Evolutionary conservation across 2,888 invertebrate species (phyloP).

Genomic region (Leptogaster cylindrica): DNA sequence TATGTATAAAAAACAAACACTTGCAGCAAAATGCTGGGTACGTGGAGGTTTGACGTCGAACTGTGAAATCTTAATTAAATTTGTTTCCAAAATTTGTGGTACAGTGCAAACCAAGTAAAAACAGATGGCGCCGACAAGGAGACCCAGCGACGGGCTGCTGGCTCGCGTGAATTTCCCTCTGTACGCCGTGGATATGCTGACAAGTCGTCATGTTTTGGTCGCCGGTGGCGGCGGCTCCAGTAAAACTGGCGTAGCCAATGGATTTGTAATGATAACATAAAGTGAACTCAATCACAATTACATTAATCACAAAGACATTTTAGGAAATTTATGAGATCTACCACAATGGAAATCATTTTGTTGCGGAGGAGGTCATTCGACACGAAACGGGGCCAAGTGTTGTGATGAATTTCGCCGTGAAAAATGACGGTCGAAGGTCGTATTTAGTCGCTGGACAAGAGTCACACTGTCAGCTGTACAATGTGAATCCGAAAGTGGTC

Average conservation of each 20-base stretch:
- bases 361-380: constrained; percentile 86
- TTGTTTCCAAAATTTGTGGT: background rate
- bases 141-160: constrained; percentile 73
- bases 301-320: constrained; percentile 54
- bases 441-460: constrained; percentile 90
- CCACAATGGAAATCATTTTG: constrained; percentile 81
- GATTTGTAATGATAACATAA: constrained; percentile 77
- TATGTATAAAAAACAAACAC: constrained; percentile 17
- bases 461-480: constrained; percentile 86
- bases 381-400: constrained; percentile 89
- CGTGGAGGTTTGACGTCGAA: constrained; percentile 46
- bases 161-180: constrained; percentile 93
- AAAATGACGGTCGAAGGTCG: constrained; percentile 74
- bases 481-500: constrained; percentile 69
- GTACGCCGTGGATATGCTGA: constrained; percentile 88
- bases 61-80: constrained; percentile 16
- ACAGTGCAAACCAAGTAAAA: constrained; percentile 50
- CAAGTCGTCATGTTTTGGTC: constrained; percentile 91
- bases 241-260: constrained; percentile 96
- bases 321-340: constrained; percentile 93
- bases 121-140: constrained; percentile 68
- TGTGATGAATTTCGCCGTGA: constrained; percentile 88
- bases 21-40: constrained; percentile 42
- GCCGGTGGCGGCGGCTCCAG: constrained; percentile 97
- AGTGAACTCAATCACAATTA: background rate